These are phyloP conservation scores for Diuraphis noxia DNA, from an alignment of 1,140 invertebrate species.

Conservation along the genomic window DNA sequence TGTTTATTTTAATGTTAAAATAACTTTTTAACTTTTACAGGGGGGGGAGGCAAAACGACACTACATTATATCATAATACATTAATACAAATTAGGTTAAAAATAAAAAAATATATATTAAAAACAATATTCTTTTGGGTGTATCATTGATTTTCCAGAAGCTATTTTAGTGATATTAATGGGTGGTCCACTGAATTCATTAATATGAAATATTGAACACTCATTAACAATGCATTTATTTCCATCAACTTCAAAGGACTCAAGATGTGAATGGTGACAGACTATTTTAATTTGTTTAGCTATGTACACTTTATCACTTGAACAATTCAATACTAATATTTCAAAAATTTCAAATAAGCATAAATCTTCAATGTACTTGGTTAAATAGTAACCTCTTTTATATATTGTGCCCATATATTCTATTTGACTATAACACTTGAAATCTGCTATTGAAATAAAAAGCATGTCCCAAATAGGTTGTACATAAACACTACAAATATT, in stretches of 20 bases:
- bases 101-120: neutral
- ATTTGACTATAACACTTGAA: neutral
- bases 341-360: neutral
- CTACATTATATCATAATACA: no score
- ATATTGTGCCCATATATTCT: neutral
- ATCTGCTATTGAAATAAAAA: neutral
- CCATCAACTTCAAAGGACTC: neutral
- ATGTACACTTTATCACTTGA: neutral
- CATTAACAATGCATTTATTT: neutral
- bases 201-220: neutral
- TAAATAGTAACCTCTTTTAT: neutral
- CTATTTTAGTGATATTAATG: neutral
- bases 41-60: no score
- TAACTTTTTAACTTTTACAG: no score
- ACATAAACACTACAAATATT: no score
- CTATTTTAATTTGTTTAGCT: neutral
- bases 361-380: neutral
- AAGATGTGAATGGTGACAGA: neutral
- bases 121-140: neutral
- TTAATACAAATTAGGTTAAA: no score
- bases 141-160: neutral
- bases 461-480: no score
- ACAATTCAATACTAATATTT: no score
- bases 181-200: neutral
- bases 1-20: no score